Evolutionary conservation across 2,888 invertebrate genomes (phyloP).

Genomic region (Conchocele bisecta): DNA sequence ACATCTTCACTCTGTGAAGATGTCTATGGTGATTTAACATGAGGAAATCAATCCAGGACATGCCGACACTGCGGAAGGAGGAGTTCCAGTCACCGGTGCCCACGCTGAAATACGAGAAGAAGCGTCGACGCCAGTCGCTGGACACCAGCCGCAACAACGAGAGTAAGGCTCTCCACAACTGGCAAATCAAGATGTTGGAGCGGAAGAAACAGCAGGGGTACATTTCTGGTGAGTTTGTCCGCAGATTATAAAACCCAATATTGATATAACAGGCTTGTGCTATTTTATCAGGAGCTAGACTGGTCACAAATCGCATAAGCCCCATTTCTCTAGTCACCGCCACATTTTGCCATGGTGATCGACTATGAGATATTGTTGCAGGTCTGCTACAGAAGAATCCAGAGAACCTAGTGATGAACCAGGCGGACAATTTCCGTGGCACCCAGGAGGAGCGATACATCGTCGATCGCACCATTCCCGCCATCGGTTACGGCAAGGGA

Average conservation of each 20-base stretch:
- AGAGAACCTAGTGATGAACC: slow-evolving; percentile 81
- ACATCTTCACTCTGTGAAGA: no score
- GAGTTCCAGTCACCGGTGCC: slow-evolving; percentile 53
- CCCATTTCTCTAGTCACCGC: no score
- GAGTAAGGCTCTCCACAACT: slow-evolving; percentile 80
- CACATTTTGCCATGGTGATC: neutral
- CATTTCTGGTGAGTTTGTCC: slow-evolving; percentile 79
- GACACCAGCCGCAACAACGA: slow-evolving; percentile 64
- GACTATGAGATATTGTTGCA: slow-evolving; percentile 47
- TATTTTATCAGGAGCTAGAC: no score
- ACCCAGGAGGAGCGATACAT: slow-evolving; percentile 80
- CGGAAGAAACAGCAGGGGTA: slow-evolving; percentile 80
- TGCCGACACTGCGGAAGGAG: slow-evolving; percentile 53
- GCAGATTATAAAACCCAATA: no score
- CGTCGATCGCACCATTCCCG: slow-evolving; percentile 81
- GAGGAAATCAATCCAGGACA: no score
- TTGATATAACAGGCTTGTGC: no score
- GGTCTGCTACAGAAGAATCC: slow-evolving; percentile 79
- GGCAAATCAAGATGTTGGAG: slow-evolving; percentile 81
- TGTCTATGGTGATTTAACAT: no score
- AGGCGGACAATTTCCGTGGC: slow-evolving; percentile 76
- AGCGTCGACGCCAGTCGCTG: slow-evolving; percentile 43
- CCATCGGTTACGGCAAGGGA: slow-evolving; percentile 82
- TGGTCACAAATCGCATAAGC: no score
- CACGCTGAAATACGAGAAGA: slow-evolving; percentile 78